These are phyloP conservation scores for Nephrotoma flavescens DNA, from an alignment of 2,888 invertebrate genomes.

Conservation along the genomic window DNA sequence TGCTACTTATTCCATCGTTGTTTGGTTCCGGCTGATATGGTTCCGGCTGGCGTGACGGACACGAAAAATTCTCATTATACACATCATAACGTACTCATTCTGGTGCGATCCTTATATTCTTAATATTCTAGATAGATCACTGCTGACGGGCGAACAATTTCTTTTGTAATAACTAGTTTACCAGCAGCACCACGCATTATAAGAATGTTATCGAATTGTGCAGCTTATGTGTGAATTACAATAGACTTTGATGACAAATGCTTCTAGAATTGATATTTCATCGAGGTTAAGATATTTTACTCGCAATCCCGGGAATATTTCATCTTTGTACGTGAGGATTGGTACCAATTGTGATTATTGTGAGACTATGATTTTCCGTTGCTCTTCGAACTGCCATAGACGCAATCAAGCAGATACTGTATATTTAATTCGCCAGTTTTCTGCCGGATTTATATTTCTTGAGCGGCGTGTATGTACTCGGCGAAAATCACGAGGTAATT, in stretches of 20 bases:
- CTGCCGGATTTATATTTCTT: slow-evolving; percentile 55
- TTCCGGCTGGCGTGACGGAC: too few relatives aligned
- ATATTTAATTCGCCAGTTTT: slow-evolving; percentile 89
- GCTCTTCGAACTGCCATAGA: slow-evolving; percentile 82
- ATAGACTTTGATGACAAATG: slow-evolving; percentile 59
- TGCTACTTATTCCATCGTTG: too few relatives aligned
- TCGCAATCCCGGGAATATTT: slow-evolving; percentile 72
- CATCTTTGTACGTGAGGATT: slow-evolving; percentile 67
- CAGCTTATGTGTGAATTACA: slow-evolving; percentile 92
- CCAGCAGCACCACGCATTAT: slow-evolving; percentile 51
- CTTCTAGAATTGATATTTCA: slow-evolving; percentile 80
- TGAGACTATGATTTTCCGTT: slow-evolving; percentile 82
- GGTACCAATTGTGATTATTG: slow-evolving; percentile 82
- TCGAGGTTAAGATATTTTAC: slow-evolving; percentile 53
- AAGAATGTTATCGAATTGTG: slow-evolving; percentile 81
- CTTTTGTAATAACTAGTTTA: slow-evolving; percentile 37
- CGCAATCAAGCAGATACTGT: slow-evolving; percentile 93
- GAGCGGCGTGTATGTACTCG: too few relatives aligned
- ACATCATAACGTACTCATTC: slow-evolving; percentile 98
- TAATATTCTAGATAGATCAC: slow-evolving; percentile 54
- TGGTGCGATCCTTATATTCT: slow-evolving; percentile 63
- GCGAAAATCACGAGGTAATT: too few relatives aligned
- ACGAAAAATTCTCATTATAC: slow-evolving; percentile 82
- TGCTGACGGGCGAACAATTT: slow-evolving; percentile 51
- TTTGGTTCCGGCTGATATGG: too few relatives aligned